Conservation (phyloP, 2,797 vertebrate species). For the Acrocephalus scirpaceus region DNA sequence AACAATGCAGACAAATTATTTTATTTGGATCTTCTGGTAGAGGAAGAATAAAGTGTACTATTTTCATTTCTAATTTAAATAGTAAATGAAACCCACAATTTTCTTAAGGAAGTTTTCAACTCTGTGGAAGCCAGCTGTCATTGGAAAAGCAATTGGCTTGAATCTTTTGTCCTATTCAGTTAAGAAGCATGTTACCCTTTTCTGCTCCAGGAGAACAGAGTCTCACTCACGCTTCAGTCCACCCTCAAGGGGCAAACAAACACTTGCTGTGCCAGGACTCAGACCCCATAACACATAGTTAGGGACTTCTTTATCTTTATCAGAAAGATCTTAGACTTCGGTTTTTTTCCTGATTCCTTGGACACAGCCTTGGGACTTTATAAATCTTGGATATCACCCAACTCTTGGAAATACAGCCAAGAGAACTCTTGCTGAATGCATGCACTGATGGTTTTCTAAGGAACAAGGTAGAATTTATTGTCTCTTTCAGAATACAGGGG, state of each 20-base stretch:
- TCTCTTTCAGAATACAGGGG: fast-evolving
- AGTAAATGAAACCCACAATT: background rate
- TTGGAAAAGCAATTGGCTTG: background rate
- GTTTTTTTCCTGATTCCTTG: background rate
- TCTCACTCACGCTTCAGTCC: background rate
- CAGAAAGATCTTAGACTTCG: background rate
- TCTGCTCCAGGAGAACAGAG: background rate
- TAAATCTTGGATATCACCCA: background rate
- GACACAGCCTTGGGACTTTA: background rate
- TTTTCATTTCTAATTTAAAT: background rate
- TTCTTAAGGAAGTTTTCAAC: background rate
- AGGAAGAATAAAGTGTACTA: background rate
- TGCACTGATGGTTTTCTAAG: background rate
- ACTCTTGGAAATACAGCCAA: background rate
- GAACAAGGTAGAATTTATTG: background rate
- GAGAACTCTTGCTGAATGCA: background rate
- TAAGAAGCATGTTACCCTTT: background rate
- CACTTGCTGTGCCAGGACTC: background rate
- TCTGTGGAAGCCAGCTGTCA: background rate
- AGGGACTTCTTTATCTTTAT: background rate
- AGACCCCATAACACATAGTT: background rate
- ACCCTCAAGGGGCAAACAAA: background rate
- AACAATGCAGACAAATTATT: background rate
- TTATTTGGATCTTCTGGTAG: background rate
- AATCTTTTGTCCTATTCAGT: background rate